These are phyloP conservation scores for Holotrichia oblita DNA, from an alignment of 1,140 invertebrate species.

Conservation along the genomic window DNA sequence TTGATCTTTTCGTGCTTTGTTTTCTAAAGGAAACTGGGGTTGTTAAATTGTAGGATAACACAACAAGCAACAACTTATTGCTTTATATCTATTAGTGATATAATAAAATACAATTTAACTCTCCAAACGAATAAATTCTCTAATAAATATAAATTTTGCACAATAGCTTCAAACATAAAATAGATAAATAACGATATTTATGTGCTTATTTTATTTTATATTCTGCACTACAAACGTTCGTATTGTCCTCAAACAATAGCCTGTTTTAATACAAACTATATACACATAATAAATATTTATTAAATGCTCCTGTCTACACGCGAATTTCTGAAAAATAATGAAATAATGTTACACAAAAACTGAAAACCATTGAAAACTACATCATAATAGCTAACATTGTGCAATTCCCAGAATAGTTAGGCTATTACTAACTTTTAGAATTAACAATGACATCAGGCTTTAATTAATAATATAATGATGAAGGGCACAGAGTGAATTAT, in stretches of 20 bases:
- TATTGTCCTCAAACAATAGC: constrained; percentile 30
- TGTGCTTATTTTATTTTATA: constrained; percentile 23
- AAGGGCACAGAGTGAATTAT: too few species aligned
- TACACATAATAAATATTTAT: constrained; percentile 17
- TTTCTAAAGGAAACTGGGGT: too few species aligned
- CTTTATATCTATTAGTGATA: background rate
- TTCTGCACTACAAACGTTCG: background rate
- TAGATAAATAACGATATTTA: background rate
- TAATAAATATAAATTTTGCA: constrained; percentile 27
- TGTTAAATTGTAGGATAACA: too few species aligned
- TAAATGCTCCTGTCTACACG: background rate
- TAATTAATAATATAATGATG: background rate
- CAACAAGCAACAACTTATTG: too few species aligned
- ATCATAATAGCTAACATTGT: background rate
- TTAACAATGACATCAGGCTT: background rate
- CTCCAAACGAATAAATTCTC: background rate
- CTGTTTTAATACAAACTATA: background rate
- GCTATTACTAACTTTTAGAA: background rate
- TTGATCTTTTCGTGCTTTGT: too few species aligned
- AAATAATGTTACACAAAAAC: constrained; percentile 2
- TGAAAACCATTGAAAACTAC: constrained; percentile 8
- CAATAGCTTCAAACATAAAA: constrained; percentile 1
- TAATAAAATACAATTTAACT: background rate
- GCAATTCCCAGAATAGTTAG: background rate
- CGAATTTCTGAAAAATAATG: background rate